Conservation (phyloP, 2,888 invertebrate species). For the Rhodophaea formosa region DNA sequence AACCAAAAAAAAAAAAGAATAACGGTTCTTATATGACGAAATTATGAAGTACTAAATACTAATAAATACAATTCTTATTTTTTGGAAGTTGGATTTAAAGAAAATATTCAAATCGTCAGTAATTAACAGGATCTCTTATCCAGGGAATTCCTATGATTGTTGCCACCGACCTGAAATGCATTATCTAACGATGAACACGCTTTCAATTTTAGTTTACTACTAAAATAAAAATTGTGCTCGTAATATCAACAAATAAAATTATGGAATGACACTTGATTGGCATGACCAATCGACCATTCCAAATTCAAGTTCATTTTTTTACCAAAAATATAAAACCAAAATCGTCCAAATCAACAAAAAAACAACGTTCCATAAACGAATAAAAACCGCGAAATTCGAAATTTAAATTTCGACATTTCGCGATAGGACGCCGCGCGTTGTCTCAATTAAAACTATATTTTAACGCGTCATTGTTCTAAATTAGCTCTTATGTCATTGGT, state of each 20-base stretch:
- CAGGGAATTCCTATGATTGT: too few relatives aligned
- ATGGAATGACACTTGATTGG: not conserved
- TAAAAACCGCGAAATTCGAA: slow-evolving; percentile 66
- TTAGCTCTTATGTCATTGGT: slow-evolving; percentile 7
- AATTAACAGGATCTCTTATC: too few relatives aligned
- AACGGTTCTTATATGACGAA: too few relatives aligned
- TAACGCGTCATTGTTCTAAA: not conserved
- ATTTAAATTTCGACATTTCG: slow-evolving; percentile 64
- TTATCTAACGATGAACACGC: too few relatives aligned
- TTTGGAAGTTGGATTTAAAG: too few relatives aligned
- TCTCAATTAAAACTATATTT: slow-evolving; percentile 49
- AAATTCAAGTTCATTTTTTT: not conserved
- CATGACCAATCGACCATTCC: not conserved
- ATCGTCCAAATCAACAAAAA: not conserved
- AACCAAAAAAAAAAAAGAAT: too few relatives aligned
- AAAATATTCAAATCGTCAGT: too few relatives aligned
- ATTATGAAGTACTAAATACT: too few relatives aligned
- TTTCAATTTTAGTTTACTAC: too few relatives aligned
- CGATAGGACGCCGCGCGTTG: slow-evolving; percentile 60
- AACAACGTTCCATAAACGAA: slow-evolving; percentile 20
- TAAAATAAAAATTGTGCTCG: too few relatives aligned
- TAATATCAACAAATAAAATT: not conserved
- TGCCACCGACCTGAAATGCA: too few relatives aligned
- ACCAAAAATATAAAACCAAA: not conserved
- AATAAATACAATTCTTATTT: too few relatives aligned